Evolutionary conservation across 2,113 vertebrate genomes (phyloP), one percentile per base, ranked within the genome.

Genomic region (Anarrhichthys ocellatus): DNA sequence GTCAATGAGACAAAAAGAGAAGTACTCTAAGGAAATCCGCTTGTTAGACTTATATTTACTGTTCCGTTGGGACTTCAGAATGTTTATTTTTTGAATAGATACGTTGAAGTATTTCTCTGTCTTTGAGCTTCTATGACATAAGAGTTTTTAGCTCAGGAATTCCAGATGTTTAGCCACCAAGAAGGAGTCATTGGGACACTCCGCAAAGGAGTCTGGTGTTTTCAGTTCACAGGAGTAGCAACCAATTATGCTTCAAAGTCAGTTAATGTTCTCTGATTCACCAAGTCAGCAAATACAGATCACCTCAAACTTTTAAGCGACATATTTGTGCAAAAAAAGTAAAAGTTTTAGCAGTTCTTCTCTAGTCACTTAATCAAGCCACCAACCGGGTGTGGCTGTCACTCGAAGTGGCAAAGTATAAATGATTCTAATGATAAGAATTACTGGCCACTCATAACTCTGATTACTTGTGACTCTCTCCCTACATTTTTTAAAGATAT

Each of bases 21-120:
- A 44, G 22, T 24, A 59, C 66, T 36, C 64, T 5, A 34, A 78
- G 59, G 62, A 72, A 66, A 75, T 81, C 58, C 18, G 70, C 42
- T 20, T 36, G 15, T 24, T 78, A 61, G 29, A 54, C 18, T 48
- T 76, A 27, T 27, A 80, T 75, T 69, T 59, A 38, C 36, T 52
- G 58, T 58, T 78, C 32, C 71, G 22, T 56, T 81, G 61, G 42
- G 58, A 73, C 20, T 29, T 80, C 3, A 27, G 66, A 64, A 61
- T 64, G 73, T 77, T 64, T 76, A 38, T 65, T 76, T 87, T 88
- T 59, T n/a, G 4, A 32, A 71, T 22, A 62, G 56, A 61, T 0
- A 0, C 4, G 2, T 54, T n/a, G 27, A 40, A 56, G 20, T 20
- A 17, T 75, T 61, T 63, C 14, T 58, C 5, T 58, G 56, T 52